Evolutionary conservation across 2,888 invertebrate species (phyloP).

Genomic region (Epiblema foenella): DNA sequence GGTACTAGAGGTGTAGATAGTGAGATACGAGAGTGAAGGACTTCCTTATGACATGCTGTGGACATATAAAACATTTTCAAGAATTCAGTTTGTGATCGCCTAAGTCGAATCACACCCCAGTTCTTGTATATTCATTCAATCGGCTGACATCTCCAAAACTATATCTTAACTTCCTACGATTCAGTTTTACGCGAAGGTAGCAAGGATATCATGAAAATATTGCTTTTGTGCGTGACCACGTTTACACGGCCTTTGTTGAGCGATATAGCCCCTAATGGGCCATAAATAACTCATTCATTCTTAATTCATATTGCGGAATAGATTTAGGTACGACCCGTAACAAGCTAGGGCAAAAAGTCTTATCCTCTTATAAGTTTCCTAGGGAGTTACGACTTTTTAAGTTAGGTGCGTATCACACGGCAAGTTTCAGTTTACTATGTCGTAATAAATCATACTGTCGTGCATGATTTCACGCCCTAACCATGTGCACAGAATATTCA

Average conservation of each 20-base stretch:
- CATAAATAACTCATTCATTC: slow-evolving; percentile 3
- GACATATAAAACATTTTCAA: no score
- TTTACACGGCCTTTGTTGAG: neutral
- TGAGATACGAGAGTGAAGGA: no score
- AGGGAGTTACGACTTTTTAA: neutral
- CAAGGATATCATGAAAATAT: neutral
- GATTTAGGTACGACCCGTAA: neutral
- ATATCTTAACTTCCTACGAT: neutral
- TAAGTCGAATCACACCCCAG: no score
- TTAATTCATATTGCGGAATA: neutral
- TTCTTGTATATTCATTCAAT: no score
- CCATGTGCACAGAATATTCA: neutral
- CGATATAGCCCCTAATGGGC: neutral
- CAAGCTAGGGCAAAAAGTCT: neutral
- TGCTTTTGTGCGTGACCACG: neutral
- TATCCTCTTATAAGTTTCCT: neutral
- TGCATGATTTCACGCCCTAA: slow-evolving; percentile 4
- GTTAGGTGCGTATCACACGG: neutral
- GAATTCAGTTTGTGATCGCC: no score
- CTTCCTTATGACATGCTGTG: no score
- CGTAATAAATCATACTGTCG: neutral
- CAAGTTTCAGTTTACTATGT: slow-evolving; percentile 4
- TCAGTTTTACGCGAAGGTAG: neutral
- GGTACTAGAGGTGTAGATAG: no score
- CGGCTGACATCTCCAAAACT: neutral